Evolutionary conservation across 1,140 invertebrate species (phyloP), one percentile per base, ranked within the genome.

Genomic region (Drosophila sulfurigaster): DNA sequence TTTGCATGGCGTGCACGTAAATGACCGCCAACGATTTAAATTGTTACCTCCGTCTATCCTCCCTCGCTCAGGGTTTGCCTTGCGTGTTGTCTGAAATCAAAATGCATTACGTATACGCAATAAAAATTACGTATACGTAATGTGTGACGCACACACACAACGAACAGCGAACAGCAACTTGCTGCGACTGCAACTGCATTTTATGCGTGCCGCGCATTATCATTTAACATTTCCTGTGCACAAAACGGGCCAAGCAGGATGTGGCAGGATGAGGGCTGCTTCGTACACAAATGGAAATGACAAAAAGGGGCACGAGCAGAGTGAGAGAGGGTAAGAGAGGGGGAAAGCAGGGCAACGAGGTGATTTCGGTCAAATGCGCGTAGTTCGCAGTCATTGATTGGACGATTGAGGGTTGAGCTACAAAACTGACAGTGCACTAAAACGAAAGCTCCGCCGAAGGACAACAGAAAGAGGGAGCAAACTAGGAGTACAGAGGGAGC

Each of bases 31-130:
- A 82, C 83, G 85, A 88, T 87, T 87, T 87, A 87, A 87, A 87
- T 87, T 87, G 82, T 87, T 41, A 20, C 52, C 52, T 38, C 8
- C 52, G 15, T 16, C 13, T 10, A 13, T 25, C 20, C 32, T 10
- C 3, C 15, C 10, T 5, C 28, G n/a, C 30, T 25, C 20, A 25
- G 20, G 20, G 15, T 30, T 60, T 66, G 73, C 75, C 38, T 52
- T 16, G 67, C 60, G 38, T 70, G 82, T 75, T 82, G 80, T 80
- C 81, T 83, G 85, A 82, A 87, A 88, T 88, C 83, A 88, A 88
- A 88, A 88, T 88, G 83, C 83, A 88, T 88, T 88, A 88, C 83
- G 83, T 83, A 88, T 88, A 83, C 81, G 83, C 85, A 88, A 82
- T 87, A 87, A 86, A 86, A 83, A 86, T 86, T 87, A 87, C 82